Evolutionary conservation across 2,113 vertebrate species (phyloP).

Genomic region (Hyperopisus bebe): DNA sequence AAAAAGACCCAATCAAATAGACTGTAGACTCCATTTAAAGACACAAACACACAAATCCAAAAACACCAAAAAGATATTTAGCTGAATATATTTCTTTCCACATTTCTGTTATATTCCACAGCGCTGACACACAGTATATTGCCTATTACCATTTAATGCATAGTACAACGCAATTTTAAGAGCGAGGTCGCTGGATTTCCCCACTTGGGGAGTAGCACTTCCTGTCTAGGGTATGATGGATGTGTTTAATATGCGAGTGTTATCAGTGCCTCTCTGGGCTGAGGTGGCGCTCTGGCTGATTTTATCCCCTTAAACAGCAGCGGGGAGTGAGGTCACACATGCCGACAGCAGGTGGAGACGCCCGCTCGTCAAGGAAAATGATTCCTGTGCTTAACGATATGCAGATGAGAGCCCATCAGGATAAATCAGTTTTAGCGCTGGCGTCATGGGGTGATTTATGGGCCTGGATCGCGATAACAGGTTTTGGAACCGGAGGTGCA

Average conservation of each 20-base stretch:
- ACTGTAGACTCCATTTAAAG: not conserved
- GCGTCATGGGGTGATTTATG: constrained; percentile 50
- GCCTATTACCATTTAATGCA: not conserved
- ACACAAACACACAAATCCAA: not conserved
- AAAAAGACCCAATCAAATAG: not conserved
- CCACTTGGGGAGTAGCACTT: not conserved
- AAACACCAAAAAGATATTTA: not conserved
- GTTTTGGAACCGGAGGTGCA: not conserved
- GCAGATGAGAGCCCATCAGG: constrained; percentile 83
- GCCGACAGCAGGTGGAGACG: constrained; percentile 66
- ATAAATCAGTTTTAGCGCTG: constrained; percentile 93
- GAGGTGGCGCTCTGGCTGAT: constrained; percentile 44
- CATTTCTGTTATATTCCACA: not conserved
- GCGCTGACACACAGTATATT: not conserved
- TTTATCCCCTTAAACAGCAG: constrained; percentile 69
- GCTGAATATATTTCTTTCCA: not conserved
- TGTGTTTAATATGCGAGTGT: constrained; percentile 21
- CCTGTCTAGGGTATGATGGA: constrained; percentile 8
- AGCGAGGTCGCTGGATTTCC: not conserved
- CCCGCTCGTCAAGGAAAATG: constrained; percentile 76
- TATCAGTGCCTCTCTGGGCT: constrained; percentile 26
- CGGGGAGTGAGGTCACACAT: constrained; percentile 69
- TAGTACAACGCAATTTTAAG: not conserved
- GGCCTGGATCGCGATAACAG: constrained; percentile 18
- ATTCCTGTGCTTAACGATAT: constrained; percentile 82